Evolutionary conservation across 1,140 invertebrate species (phyloP).

Genomic region (Acromyrmex charruanus): DNA sequence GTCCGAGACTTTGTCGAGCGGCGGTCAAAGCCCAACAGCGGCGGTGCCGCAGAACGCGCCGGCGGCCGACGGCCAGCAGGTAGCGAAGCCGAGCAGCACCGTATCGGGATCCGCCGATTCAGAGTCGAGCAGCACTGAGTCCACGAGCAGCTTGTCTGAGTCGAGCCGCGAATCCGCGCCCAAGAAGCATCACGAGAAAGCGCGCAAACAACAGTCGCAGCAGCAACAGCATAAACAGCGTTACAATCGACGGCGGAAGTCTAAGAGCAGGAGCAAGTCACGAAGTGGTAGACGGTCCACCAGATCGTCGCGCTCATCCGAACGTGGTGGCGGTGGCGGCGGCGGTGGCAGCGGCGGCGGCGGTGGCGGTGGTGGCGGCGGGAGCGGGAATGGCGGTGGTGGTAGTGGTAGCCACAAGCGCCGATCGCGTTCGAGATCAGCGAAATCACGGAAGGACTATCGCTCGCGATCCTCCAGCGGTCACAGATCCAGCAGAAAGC

Average conservation of each 20-base stretch:
- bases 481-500: conserved; percentile 77
- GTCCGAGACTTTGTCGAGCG: conserved; percentile 83
- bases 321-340: conserved; percentile 46
- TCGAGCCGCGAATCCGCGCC: conserved; percentile 70
- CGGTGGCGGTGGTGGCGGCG: no score
- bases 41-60: conserved; percentile 71
- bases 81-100: conserved; percentile 73
- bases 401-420: conserved; percentile 63
- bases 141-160: conserved; percentile 73
- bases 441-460: conserved; percentile 76
- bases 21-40: conserved; percentile 78
- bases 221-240: conserved; percentile 26
- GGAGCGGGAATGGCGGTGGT: no score
- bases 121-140: conserved; percentile 76
- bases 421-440: conserved; percentile 78
- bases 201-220: conserved; percentile 52
- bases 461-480: conserved; percentile 80
- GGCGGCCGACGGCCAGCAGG: conserved; percentile 54
- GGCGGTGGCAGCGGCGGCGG: no score
- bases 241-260: conserved; percentile 71
- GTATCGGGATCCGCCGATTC: conserved; percentile 79
- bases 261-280: conserved; percentile 82
- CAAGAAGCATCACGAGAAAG: conserved; percentile 61
- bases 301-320: conserved; percentile 80
- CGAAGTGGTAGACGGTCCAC: conserved; percentile 76